Percentiles rank a stretch among this genome's conserved stretches.
These are phyloP conservation scores for Cerastis leucographa DNA, from an alignment of 2,888 invertebrate species.

Conservation along the genomic window DNA sequence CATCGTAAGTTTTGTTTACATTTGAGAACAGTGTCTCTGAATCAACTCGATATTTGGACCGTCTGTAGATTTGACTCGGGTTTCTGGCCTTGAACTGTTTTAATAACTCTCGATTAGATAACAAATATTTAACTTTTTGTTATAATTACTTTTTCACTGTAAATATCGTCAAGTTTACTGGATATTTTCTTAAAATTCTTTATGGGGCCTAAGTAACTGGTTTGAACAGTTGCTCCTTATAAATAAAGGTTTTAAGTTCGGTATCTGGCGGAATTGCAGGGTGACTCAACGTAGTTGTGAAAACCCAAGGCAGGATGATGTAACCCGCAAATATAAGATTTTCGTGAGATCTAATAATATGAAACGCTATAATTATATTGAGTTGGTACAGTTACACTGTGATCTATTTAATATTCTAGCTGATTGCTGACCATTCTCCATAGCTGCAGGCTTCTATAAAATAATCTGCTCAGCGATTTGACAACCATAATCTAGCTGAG, in stretches of 20 bases:
- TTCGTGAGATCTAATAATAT: background rate
- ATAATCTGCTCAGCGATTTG: slow-evolving; percentile 32
- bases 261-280: background rate
- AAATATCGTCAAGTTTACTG: background rate
- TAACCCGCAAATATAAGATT: background rate
- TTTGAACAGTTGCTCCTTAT: background rate
- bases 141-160: background rate
- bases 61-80: background rate
- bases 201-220: background rate
- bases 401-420: slow-evolving; percentile 23
- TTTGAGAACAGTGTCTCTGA: slow-evolving; percentile 48
- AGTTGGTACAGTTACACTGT: slow-evolving; percentile 24
- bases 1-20: slow-evolving; percentile 65
- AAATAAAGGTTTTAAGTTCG: background rate
- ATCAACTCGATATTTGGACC: slow-evolving; percentile 16
- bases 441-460: slow-evolving; percentile 25
- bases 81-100: background rate
- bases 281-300: background rate
- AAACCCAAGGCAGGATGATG: background rate
- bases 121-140: background rate
- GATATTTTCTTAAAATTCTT: background rate
- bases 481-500: slow-evolving; percentile 8
- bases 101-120: background rate
- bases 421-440: slow-evolving; percentile 6
- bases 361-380: slow-evolving; percentile 1